A percentile compares a stretch with the other conserved stretches of the same genome.
Evolutionary conservation across 2,888 invertebrate genomes (phyloP).

Genomic region (Synergus umbraculus): DNA sequence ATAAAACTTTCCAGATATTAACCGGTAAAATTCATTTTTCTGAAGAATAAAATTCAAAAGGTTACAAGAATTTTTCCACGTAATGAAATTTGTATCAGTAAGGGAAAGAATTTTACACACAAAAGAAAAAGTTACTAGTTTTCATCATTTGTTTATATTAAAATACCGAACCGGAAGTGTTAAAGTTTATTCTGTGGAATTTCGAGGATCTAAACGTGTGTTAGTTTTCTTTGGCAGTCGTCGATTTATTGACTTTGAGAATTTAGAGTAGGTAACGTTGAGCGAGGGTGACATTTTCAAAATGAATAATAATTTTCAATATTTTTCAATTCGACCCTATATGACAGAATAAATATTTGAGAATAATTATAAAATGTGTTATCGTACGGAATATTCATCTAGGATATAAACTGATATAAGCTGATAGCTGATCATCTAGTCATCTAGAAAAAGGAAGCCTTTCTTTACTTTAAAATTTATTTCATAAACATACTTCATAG

Average conservation of each 20-base stretch:
- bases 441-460: neutral
- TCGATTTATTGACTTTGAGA: conserved; percentile 2
- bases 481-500: neutral
- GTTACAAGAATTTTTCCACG: too few species aligned
- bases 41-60: too few species aligned
- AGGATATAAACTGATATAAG: neutral
- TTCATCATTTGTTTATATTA: neutral
- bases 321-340: neutral
- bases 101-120: neutral
- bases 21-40: too few species aligned
- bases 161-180: neutral
- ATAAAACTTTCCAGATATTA: too few species aligned
- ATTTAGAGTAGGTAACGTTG: conserved; percentile 7
- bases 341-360: neutral
- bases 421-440: too few species aligned
- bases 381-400: neutral
- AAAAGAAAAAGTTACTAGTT: neutral
- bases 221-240: conserved; percentile 3
- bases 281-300: conserved; percentile 16
- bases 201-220: neutral
- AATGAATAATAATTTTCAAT: neutral
- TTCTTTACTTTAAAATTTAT: neutral
- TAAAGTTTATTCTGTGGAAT: neutral
- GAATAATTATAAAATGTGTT: neutral
- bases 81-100: too few species aligned